These are phyloP conservation scores for Lordiphosa collinella DNA, from an alignment of 1,140 invertebrate species.

Conservation along the genomic window DNA sequence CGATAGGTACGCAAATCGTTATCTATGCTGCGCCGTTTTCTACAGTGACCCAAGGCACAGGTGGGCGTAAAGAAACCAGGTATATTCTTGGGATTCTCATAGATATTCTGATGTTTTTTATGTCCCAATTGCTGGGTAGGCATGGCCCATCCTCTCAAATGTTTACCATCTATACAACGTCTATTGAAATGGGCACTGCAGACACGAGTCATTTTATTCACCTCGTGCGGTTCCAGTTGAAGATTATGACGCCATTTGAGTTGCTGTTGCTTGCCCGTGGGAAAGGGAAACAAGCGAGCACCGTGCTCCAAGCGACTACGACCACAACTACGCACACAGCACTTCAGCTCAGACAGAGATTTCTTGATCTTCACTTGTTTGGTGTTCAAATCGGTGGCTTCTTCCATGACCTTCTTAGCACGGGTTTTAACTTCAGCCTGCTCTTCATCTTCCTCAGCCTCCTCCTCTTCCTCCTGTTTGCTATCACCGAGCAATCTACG, in stretches of 20 bases:
- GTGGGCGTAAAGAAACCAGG: conserved; percentile 65
- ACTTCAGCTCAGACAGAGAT: conserved; percentile 39
- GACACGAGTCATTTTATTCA: conserved; percentile 38
- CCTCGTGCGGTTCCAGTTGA: conserved; percentile 34
- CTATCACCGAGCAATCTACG: conserved; percentile 24
- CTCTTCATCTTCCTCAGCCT: conserved; percentile 13
- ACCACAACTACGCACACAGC: conserved; percentile 54
- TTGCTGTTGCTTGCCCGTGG: conserved; percentile 50
- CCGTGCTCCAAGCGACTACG: conserved; percentile 62
- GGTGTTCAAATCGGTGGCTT: conserved; percentile 7
- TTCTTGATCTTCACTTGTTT: conserved; percentile 46
- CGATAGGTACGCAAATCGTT: conserved; percentile 66
- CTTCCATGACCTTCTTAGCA: neutral
- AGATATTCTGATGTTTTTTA: conserved; percentile 43
- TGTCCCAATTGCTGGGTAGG: conserved; percentile 66
- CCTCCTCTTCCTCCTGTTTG: conserved; percentile 34
- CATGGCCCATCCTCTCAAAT: conserved; percentile 65
- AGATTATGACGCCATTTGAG: conserved; percentile 69
- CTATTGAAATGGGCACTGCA: conserved; percentile 68
- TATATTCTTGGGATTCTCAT: conserved; percentile 72
- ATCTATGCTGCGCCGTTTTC: conserved; percentile 55
- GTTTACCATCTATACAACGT: conserved; percentile 67
- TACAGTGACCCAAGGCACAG: conserved; percentile 59
- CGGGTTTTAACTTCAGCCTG: conserved; percentile 25
- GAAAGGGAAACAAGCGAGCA: conserved; percentile 56